These are phyloP conservation scores for Iselma pallidipennis DNA, from an alignment of 2,888 invertebrate genomes.

Conservation along the genomic window DNA sequence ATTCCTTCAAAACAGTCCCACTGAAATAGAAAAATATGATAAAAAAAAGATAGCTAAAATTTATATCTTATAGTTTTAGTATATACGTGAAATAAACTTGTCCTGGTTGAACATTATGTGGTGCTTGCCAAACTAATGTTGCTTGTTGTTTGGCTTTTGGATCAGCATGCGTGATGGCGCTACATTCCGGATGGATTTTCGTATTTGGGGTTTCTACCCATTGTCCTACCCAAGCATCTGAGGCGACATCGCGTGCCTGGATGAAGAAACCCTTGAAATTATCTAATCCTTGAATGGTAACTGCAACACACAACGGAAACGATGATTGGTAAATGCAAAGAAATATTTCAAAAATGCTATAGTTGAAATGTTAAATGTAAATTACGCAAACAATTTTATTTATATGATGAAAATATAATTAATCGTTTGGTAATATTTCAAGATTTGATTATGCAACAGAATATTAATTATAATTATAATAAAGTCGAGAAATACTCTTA, in stretches of 20 bases:
- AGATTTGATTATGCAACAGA: background rate
- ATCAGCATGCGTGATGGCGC: constrained; percentile 79
- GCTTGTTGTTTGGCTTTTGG: constrained; percentile 74
- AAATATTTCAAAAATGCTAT: too few relatives aligned
- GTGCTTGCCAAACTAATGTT: constrained; percentile 76
- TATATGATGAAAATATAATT: background rate
- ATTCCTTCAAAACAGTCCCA: constrained; percentile 75
- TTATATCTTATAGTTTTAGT: too few relatives aligned
- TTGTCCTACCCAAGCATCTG: constrained; percentile 74
- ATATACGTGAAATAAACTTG: constrained; percentile 83
- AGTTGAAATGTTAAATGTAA: too few relatives aligned
- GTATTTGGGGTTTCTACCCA: constrained; percentile 77
- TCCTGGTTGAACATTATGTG: constrained; percentile 63
- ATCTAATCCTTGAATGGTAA: constrained; percentile 50
- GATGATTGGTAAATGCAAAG: too few relatives aligned
- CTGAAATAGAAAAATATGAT: constrained; percentile 59
- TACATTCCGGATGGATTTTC: constrained; percentile 76
- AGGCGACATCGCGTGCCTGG: constrained; percentile 74
- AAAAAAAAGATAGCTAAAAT: background rate
- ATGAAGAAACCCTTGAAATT: constrained; percentile 83
- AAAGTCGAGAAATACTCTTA: too few relatives aligned
- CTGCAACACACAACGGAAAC: constrained; percentile 32
- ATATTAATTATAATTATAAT: too few relatives aligned
- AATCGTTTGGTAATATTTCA: background rate
- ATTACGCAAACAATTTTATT: background rate